These are phyloP conservation scores for Leptinotarsa lineolata DNA, from an alignment of 1,140 invertebrate species.

Conservation along the genomic window DNA sequence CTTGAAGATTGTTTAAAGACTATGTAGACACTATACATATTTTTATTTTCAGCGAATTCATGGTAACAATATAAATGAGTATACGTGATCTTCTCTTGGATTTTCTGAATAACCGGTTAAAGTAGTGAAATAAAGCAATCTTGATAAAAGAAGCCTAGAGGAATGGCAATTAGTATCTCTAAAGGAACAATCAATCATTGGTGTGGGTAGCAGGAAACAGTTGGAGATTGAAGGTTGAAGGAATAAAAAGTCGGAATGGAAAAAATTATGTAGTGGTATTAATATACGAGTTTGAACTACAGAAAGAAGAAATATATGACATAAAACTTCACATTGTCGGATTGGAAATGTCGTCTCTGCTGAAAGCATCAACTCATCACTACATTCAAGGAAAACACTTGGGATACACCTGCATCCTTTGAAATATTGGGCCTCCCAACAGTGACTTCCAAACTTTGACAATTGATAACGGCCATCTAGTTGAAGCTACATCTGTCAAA, in stretches of 20 bases:
- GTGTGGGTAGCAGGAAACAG: not conserved
- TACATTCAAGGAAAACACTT: no score
- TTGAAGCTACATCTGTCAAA: no score
- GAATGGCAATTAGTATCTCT: constrained; percentile 9
- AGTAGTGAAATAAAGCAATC: constrained; percentile 16
- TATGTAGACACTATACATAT: not conserved
- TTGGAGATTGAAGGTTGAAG: not conserved
- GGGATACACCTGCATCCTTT: no score
- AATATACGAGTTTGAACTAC: not conserved
- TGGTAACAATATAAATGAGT: constrained; percentile 13
- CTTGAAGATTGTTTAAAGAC: not conserved
- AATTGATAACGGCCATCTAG: no score
- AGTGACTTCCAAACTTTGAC: no score
- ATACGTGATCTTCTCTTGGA: constrained; percentile 1
- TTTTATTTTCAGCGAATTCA: not conserved
- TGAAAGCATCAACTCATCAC: no score
- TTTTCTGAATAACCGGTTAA: constrained; percentile 16
- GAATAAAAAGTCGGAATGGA: no score
- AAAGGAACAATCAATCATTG: constrained; percentile 10
- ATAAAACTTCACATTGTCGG: not conserved
- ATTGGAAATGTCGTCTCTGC: no score
- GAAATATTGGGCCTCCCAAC: no score
- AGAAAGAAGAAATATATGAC: not conserved
- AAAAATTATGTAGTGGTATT: not conserved
- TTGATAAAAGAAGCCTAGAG: constrained; percentile 15